Base-by-base conservation (phyloP, 2,888 invertebrate species). In the Lysandra bellargus region DNA sequence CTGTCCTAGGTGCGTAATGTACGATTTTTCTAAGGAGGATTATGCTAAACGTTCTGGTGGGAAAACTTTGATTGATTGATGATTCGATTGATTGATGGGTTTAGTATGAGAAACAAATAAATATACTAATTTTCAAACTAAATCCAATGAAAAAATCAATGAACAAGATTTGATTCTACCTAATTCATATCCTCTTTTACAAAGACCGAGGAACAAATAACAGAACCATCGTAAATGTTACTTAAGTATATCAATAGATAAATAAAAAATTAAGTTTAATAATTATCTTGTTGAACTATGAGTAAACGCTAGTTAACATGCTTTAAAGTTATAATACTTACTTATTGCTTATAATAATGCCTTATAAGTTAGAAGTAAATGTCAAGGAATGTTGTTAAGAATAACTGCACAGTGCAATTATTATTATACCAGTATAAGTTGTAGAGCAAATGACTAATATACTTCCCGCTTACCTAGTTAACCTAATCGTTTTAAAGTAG, bases 271-370 rank as follows among this genome's bases (percentile, higher is more conserved):
- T 61, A 1, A n/a, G 61, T 23, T 61, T 23, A 61, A 23, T 61
- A 4, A 23, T 69, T 12, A 69, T 30, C 30, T 69, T 33, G 12
- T 30, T 33, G 33, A 69, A 69, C 64, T 69, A 69, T 33, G 33
- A 69, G 64, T 69, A 69, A 69, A 69, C 1, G 64, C 64, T 69
- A 9, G 69, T 69, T 69, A 69, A 33, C 69, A 69, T 69, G 33
- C 33, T 37, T 69, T 17, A 69, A 57, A 57, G 57, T 57, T 14
- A 57, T 57, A 17, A 57, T 57, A 14, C 14, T 9, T 64, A 64
- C 64, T 69, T 69, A 69, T 69, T 69, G 69, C 33, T 64, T 30
- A 69, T 69, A 64, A 64, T 61, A 69, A 12, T 33, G 2, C 30
- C 33, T 69, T 69, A 69, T 69, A 37, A 37, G 69, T 17, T 69